phyloP scores from a whole-genome alignment of 2,797 vertebrate species.

The Heterohyrax brucei region DNA sequence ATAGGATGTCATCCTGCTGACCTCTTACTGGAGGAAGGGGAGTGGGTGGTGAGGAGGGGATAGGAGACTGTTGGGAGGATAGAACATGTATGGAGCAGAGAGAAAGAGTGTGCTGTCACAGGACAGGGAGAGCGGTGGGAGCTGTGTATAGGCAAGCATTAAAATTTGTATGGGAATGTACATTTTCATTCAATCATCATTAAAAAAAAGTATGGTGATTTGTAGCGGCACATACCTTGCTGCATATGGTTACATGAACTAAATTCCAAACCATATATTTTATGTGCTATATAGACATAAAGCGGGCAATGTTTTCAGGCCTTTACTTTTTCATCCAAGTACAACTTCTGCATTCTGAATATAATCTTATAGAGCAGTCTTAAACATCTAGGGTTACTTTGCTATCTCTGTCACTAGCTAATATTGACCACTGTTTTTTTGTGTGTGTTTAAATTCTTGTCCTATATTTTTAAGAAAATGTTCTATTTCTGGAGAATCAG shows the following conservation, averaged over 20 bases:
- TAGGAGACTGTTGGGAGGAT: too few relatives aligned
- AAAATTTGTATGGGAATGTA: too few relatives aligned
- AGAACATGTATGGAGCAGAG: too few relatives aligned
- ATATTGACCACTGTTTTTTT: not conserved
- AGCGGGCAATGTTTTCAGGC: not conserved
- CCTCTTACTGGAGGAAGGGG: too few relatives aligned
- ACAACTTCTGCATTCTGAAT: constrained; percentile 11
- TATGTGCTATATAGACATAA: not conserved
- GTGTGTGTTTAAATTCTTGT: not conserved
- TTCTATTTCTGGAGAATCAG: not conserved
- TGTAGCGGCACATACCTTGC: not conserved
- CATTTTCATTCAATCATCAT: too few relatives aligned
- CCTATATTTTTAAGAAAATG: constrained; percentile 32
- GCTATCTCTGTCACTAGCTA: not conserved
- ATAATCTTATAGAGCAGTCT: not conserved
- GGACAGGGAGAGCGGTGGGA: too few relatives aligned
- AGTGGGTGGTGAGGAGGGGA: too few relatives aligned
- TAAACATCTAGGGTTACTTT: not conserved
- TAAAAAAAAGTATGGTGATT: not conserved
- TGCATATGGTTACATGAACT: not conserved
- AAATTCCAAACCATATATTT: constrained; percentile 41
- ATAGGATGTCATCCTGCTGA: too few relatives aligned
- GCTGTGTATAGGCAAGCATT: too few relatives aligned
- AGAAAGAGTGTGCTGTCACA: too few relatives aligned
- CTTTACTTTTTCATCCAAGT: constrained; percentile 11